Percentiles rank a stretch among this genome's conserved stretches.
Conservation (phyloP, 2,113 vertebrate species). For the Vimba vimba region DNA sequence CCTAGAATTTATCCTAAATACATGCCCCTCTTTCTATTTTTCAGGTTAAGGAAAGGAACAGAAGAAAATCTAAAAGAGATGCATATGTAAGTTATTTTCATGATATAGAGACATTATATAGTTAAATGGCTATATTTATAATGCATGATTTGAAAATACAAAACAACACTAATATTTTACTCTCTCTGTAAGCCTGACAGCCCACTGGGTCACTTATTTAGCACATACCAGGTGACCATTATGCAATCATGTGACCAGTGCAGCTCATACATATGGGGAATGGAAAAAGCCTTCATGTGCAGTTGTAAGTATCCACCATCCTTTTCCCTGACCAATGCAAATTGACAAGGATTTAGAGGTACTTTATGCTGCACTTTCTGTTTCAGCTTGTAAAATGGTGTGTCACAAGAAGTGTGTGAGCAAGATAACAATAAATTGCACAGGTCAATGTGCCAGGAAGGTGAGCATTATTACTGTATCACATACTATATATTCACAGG, state of each 20-base stretch:
- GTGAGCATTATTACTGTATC: slow-evolving; percentile 66
- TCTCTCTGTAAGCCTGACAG: slow-evolving; percentile 75
- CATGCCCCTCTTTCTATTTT: background rate
- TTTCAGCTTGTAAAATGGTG: slow-evolving; percentile 89
- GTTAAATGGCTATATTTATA: background rate
- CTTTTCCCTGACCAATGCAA: background rate
- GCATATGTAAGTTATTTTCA: slow-evolving; percentile 80
- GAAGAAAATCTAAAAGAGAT: slow-evolving; percentile 86
- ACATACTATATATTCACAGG: no score
- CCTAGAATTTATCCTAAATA: background rate
- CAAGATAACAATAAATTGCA: slow-evolving; percentile 85
- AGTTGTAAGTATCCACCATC: slow-evolving; percentile 77
- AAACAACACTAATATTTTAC: background rate
- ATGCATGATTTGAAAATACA: background rate
- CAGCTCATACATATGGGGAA: slow-evolving; percentile 92
- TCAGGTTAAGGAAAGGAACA: slow-evolving; percentile 35
- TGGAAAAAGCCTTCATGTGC: slow-evolving; percentile 96
- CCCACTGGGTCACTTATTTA: slow-evolving; percentile 87
- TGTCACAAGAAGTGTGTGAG: slow-evolving; percentile 94
- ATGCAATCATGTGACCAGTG: slow-evolving; percentile 95
- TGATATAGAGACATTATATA: background rate
- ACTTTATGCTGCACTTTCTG: background rate
- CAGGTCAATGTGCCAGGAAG: slow-evolving; percentile 76
- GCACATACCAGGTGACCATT: slow-evolving; percentile 92
- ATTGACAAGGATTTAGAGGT: background rate